A percentile compares a stretch with the other conserved stretches of the same genome.
Evolutionary conservation across 2,113 vertebrate genomes (phyloP).

Genomic region (Cavia porcellus): DNA sequence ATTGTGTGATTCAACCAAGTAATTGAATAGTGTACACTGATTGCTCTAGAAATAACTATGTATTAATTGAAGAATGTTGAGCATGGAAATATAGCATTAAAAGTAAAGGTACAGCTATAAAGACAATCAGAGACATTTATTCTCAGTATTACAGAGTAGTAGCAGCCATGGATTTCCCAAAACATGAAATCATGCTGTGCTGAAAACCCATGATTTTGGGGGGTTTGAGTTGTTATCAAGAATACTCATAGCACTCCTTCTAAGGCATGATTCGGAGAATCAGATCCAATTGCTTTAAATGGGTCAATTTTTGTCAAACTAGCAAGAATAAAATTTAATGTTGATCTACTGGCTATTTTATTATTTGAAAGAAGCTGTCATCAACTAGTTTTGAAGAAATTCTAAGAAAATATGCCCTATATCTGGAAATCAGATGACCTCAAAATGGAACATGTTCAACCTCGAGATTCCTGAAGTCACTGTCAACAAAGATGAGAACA

Average conservation of each 20-base stretch:
- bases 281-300: not conserved
- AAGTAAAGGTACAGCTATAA: not conserved
- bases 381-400: not conserved
- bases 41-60: not conserved
- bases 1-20: not conserved
- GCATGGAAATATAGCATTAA: not conserved
- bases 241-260: not conserved
- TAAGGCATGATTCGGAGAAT: not conserved
- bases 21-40: not conserved
- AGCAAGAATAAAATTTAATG: not conserved
- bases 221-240: not conserved
- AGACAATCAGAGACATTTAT: not conserved
- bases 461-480: not conserved
- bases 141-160: not conserved
- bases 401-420: not conserved
- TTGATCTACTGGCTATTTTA: not conserved
- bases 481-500: not conserved
- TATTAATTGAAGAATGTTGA: not conserved
- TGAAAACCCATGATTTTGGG: not conserved
- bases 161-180: not conserved
- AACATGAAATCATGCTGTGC: not conserved
- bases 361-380: not conserved
- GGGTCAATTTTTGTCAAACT: not conserved
- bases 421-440: not conserved
- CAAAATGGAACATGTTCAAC: not conserved